A percentile compares a stretch with the other conserved stretches of the same genome.
These are phyloP conservation scores for Orthosia gothica DNA, from an alignment of 2,888 invertebrate species.

Conservation along the genomic window DNA sequence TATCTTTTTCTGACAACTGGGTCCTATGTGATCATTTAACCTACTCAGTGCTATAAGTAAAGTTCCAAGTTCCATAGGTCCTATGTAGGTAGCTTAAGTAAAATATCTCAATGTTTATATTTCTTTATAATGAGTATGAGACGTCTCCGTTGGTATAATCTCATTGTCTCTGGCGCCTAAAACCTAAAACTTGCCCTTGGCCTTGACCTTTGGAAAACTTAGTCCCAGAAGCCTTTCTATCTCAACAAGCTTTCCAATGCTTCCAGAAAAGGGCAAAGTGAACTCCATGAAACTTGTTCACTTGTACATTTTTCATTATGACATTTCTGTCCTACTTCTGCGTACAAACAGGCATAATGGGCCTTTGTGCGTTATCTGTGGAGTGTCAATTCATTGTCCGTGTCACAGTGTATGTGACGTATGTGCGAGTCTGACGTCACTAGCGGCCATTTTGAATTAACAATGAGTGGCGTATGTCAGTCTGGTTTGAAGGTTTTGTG, in stretches of 20 bases:
- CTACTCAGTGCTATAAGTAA: no score
- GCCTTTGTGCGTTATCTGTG: slow-evolving; percentile 63
- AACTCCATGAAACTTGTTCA: background rate
- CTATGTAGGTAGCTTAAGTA: no score
- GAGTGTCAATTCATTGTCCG: slow-evolving; percentile 63
- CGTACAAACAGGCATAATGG: slow-evolving; percentile 59
- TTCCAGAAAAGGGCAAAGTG: background rate
- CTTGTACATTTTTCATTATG: slow-evolving; percentile 48
- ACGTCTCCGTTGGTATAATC: no score
- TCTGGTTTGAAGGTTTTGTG: slow-evolving; percentile 28
- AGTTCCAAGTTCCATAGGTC: no score
- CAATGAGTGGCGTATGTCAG: slow-evolving; percentile 50
- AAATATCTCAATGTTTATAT: no score
- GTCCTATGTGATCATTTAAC: no score
- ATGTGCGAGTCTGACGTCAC: slow-evolving; percentile 33
- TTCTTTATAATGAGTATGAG: no score
- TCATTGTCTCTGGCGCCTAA: no score
- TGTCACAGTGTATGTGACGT: slow-evolving; percentile 43
- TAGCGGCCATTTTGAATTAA: slow-evolving; percentile 47
- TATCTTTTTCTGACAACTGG: no score
- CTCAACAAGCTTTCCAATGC: background rate
- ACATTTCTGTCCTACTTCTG: slow-evolving; percentile 44
- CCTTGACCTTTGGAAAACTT: background rate
- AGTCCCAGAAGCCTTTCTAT: background rate
- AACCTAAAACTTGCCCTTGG: no score